Base-by-base conservation (phyloP, 92 coral and sea anemone species). In the Epizoanthus rinbou region DNA sequence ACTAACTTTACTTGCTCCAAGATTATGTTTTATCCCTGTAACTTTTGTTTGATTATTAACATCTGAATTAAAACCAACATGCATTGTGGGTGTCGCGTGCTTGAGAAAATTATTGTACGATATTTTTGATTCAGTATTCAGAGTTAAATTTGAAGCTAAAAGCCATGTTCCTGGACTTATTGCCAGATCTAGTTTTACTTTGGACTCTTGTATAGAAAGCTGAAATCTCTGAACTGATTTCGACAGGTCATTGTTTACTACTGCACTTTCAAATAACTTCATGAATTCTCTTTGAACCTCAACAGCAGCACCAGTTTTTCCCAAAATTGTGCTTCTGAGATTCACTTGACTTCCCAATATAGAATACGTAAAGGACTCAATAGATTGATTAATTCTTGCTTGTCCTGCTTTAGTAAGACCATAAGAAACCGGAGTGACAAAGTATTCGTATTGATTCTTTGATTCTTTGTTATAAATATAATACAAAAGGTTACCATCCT, bases 121-220 rank as follows among this genome's bases (percentile, higher is more conserved):
- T 28, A 9, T 33, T 66, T 33, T 66, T 4, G 72, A 28, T 33
- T 28, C 72, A 33, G 47, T 28, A 24, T 66, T 66, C 47, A 66
- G 16, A 7, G 16, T 33, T 9, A 66, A 23, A 33, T 66, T 66
- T 4, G 47, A 28, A 19, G 67, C 7, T 6, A 62, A 16, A 16
- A 62, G 67, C 67, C 67, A 62, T 64, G 73, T 65, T 5, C 89
- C 85, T 14, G 82, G 89, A 0, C 81, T 60, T 24, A 86, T 41
- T 6, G 89, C 89, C 0, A 86, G 56, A 64, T 81, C 84, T 18
- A 86, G 86, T 6, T 62, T 62, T 3, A 62, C 67, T 62, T 22
- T 19, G 7, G 31, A 2, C 7, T 62, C 31, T 62, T 62, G 31
- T 3, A 62, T 62, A 3, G 67, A 3, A 2, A 19, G 7, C 31